phyloP scores from a whole-genome alignment of 1,140 invertebrate species.

The Mya arenaria region DNA sequence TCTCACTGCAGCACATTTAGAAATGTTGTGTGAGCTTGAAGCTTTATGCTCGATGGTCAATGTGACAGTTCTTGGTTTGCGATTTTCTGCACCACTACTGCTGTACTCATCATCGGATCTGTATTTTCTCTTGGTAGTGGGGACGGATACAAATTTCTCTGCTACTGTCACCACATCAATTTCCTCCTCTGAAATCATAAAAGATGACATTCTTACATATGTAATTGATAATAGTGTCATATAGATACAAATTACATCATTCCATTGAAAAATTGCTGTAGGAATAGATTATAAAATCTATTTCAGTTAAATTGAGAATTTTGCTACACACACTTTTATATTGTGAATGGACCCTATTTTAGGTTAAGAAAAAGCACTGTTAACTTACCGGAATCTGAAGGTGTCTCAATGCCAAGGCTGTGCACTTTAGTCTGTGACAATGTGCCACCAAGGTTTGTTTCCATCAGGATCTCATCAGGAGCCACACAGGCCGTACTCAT shows the following conservation, averaged over 20 bases:
- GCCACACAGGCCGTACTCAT: slow-evolving; percentile 66
- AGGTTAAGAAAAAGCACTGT: too few relatives aligned
- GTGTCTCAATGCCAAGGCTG: slow-evolving; percentile 88
- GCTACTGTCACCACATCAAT: slow-evolving; percentile 74
- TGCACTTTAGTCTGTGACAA: slow-evolving; percentile 82
- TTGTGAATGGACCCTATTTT: not conserved
- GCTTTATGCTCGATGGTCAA: slow-evolving; percentile 54
- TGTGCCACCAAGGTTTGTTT: slow-evolving; percentile 77
- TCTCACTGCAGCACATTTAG: slow-evolving; percentile 50
- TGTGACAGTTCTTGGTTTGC: slow-evolving; percentile 46
- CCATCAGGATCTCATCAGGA: slow-evolving; percentile 70
- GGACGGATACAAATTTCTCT: slow-evolving; percentile 47
- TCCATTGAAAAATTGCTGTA: not conserved
- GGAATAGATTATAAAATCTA: too few relatives aligned
- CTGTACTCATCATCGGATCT: slow-evolving; percentile 44
- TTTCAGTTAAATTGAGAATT: not conserved
- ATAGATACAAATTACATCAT: not conserved
- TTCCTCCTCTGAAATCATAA: slow-evolving; percentile 71
- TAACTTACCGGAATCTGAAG: slow-evolving; percentile 93
- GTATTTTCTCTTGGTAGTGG: slow-evolving; percentile 42
- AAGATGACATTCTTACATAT: too few relatives aligned
- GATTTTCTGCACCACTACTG: slow-evolving; percentile 30
- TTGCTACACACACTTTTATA: not conserved
- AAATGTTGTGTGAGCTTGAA: slow-evolving; percentile 43
- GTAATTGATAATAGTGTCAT: too few relatives aligned